Percentiles rank a stretch among this genome's conserved stretches.
Conservation (phyloP, 2,113 vertebrate genomes). For the Uropsilus gracilis region DNA sequence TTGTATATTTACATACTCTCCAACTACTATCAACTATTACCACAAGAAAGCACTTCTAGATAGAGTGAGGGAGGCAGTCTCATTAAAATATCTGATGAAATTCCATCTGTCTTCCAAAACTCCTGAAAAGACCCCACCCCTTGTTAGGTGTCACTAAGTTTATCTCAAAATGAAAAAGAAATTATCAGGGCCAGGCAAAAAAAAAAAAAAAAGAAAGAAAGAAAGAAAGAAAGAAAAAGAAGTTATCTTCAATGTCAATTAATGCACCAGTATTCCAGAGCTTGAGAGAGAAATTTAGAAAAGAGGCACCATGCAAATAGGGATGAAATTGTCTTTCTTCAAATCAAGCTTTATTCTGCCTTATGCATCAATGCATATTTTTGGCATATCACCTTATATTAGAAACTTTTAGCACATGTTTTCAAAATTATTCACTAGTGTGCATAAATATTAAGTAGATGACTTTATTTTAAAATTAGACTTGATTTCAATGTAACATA, state of each 20-base stretch:
- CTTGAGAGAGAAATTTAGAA: not conserved
- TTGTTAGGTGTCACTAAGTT: not conserved
- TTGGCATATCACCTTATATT: not conserved
- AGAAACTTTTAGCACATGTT: not conserved
- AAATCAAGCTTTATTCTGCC: not conserved
- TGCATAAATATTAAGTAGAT: slow-evolving; percentile 71
- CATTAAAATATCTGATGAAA: not conserved
- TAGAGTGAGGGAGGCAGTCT: not conserved
- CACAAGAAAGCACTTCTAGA: not conserved
- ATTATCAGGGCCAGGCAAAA: not conserved
- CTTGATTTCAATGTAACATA: slow-evolving; percentile 59
- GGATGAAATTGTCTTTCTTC: slow-evolving; percentile 11
- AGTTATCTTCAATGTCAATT: not conserved
- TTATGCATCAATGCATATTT: not conserved
- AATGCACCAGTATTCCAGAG: not conserved
- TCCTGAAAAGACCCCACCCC: not conserved
- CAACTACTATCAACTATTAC: not conserved
- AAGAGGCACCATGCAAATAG: not conserved
- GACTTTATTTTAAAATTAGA: slow-evolving; percentile 61
- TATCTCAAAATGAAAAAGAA: not conserved
- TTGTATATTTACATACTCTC: not conserved
- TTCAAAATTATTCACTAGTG: slow-evolving; percentile 58
- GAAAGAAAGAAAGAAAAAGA: not conserved
- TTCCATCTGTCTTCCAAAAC: not conserved
- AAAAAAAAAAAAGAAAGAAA: too few relatives aligned